Evolutionary conservation across 2,113 vertebrate species (phyloP).

Genomic region (Pteropus alecto): DNA sequence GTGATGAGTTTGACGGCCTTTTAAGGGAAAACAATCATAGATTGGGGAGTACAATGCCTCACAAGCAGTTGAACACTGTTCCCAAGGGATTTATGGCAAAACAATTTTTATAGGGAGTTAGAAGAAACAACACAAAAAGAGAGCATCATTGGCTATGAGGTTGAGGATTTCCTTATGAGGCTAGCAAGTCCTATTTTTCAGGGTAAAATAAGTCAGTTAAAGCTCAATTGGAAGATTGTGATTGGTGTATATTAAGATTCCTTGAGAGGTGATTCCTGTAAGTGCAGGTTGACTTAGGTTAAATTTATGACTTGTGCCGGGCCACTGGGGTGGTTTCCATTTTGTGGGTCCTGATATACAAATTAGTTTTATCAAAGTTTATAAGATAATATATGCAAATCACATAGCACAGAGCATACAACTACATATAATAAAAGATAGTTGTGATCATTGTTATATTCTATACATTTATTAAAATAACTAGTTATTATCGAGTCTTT

Average conservation of each 20-base stretch:
- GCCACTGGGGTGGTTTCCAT: background rate
- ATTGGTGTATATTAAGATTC: background rate
- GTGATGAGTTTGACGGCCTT: background rate
- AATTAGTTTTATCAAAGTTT: background rate
- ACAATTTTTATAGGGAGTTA: background rate
- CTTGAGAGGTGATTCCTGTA: background rate
- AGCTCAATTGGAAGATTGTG: background rate
- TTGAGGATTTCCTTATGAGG: background rate
- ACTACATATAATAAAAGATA: background rate
- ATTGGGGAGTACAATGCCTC: background rate
- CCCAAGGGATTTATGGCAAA: background rate
- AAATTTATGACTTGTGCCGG: background rate
- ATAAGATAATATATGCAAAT: background rate
- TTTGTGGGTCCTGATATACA: background rate
- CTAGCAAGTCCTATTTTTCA: background rate
- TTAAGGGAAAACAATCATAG: background rate
- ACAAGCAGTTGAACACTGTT: background rate
- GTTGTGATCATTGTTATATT: background rate
- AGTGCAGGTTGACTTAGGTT: background rate
- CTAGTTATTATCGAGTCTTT: background rate
- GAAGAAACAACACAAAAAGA: background rate
- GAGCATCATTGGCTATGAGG: background rate
- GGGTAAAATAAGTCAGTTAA: background rate
- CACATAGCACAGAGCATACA: background rate
- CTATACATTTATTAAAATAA: background rate